Evolutionary conservation across 2,113 vertebrate genomes (phyloP).

Genomic region (Clarias gariepinus): DNA sequence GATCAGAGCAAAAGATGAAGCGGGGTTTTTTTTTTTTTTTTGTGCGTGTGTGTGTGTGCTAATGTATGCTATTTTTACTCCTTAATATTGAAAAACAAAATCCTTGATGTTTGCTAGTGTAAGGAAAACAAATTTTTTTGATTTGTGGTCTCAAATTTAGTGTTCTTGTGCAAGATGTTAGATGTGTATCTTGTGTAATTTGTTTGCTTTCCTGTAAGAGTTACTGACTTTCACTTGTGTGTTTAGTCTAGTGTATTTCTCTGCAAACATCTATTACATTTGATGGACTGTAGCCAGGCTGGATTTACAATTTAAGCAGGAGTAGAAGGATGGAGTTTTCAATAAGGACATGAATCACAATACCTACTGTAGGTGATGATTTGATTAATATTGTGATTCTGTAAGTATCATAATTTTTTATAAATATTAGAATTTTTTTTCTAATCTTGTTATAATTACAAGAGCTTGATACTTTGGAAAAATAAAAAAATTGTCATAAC

Average conservation of each 20-base stretch:
- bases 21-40: background rate
- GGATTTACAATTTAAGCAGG: background rate
- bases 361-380: too few species aligned
- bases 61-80: background rate
- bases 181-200: background rate
- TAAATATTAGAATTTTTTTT: too few species aligned
- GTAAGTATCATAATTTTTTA: too few species aligned
- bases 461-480: too few species aligned
- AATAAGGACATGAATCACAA: too few species aligned
- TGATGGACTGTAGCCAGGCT: background rate
- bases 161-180: background rate
- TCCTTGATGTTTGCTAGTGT: background rate
- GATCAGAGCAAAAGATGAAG: slow-evolving; percentile 1
- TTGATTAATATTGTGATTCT: too few species aligned
- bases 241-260: background rate
- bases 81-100: background rate
- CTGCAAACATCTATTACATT: background rate
- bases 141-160: background rate
- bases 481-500: too few species aligned
- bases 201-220: background rate
- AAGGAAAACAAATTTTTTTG: background rate
- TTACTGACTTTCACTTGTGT: background rate
- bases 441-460: too few species aligned
- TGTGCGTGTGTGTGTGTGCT: background rate
- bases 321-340: background rate